Conservation (phyloP, 1,140 invertebrate species). For the Pseudobourletiella spinata region DNA sequence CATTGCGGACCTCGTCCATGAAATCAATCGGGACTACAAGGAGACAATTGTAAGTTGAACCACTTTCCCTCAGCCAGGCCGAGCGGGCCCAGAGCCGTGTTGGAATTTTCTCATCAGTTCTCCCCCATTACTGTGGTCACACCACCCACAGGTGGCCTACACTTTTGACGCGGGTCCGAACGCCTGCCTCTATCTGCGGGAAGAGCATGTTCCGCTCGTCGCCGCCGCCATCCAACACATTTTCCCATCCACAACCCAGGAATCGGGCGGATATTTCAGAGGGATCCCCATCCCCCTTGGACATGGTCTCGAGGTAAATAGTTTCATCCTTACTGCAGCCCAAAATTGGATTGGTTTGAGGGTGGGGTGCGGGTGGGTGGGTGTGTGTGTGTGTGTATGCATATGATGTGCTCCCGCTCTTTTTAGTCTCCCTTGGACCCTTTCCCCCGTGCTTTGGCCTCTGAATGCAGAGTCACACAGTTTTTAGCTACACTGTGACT, state of each 20-base stretch:
- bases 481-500: no score
- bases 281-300: conserved; percentile 42
- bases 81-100: no score
- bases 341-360: not conserved
- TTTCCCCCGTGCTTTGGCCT: not conserved
- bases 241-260: conserved; percentile 56
- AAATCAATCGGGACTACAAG: conserved; percentile 61
- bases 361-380: no score
- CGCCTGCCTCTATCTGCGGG: conserved; percentile 79
- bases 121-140: no score
- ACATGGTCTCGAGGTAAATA: not conserved
- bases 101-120: no score
- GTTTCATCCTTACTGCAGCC: not conserved
- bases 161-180: conserved; percentile 98
- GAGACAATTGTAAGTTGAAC: conserved; percentile 49
- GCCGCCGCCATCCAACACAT: conserved; percentile 55
- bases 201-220: conserved; percentile 62
- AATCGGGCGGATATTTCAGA: conserved; percentile 47
- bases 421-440: not conserved
- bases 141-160: conserved; percentile 82
- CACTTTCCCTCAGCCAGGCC: no score
- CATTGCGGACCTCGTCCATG: conserved; percentile 71
- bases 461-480: no score
- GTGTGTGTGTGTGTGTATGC: no score
- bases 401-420: not conserved